phyloP scores from a whole-genome alignment of 2,797 vertebrate genomes.

The Buphagus erythrorhynchus region DNA sequence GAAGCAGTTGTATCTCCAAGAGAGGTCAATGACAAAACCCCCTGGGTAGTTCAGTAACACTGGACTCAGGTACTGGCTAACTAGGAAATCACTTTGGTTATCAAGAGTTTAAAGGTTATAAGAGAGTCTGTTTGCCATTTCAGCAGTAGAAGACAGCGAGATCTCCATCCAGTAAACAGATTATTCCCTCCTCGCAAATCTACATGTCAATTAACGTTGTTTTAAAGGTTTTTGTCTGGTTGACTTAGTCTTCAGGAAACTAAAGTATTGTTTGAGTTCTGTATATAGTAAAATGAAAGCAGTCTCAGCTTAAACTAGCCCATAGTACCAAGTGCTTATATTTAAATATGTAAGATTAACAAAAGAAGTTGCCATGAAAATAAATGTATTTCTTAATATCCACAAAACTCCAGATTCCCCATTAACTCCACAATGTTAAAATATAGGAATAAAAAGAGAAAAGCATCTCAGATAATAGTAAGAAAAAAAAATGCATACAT shows the following conservation, averaged over 20 bases:
- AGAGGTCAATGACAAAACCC: background rate
- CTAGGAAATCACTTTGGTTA: background rate
- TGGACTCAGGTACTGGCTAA: background rate
- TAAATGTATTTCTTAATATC: background rate
- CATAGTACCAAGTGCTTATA: background rate
- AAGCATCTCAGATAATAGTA: background rate
- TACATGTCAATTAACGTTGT: background rate
- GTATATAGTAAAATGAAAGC: background rate
- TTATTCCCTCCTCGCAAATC: background rate
- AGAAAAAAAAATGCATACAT: slow-evolving; percentile 85
- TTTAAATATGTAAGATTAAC: background rate
- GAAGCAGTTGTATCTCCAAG: background rate
- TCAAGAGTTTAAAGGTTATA: background rate
- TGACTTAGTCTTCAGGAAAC: background rate
- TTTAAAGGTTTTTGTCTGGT: background rate
- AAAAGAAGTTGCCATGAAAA: background rate
- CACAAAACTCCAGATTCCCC: background rate
- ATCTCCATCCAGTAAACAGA: background rate
- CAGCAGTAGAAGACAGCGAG: background rate
- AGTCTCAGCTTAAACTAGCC: background rate
- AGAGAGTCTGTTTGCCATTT: background rate
- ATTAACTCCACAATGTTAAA: background rate
- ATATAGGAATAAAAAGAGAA: background rate
- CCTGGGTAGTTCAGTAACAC: background rate
- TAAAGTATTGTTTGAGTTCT: background rate